These are phyloP conservation scores for Limnothrissa miodon DNA, from an alignment of 2,113 vertebrate genomes.

Conservation along the genomic window DNA sequence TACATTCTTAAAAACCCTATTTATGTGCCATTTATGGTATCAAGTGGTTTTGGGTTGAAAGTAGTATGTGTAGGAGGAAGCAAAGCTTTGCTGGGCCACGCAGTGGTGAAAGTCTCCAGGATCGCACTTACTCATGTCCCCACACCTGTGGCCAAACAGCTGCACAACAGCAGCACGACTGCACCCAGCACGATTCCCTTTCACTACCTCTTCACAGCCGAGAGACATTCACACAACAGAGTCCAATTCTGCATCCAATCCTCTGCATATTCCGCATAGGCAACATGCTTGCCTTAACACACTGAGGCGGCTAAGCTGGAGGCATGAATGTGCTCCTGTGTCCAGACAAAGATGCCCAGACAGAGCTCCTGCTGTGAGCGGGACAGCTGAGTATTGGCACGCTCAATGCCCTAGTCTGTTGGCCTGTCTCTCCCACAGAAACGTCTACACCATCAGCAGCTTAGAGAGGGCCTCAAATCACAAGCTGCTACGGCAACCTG, in stretches of 20 bases:
- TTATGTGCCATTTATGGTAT: no score
- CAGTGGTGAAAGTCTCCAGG: no score
- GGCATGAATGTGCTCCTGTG: background rate
- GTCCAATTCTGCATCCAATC: background rate
- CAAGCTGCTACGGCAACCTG: background rate
- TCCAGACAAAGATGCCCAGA: background rate
- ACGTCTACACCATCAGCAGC: background rate
- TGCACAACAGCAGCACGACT: background rate
- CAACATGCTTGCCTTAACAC: background rate
- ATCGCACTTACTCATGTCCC: background rate
- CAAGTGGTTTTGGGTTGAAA: no score
- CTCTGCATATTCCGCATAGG: background rate
- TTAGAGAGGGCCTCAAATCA: background rate
- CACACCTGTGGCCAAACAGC: background rate
- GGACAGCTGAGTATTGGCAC: background rate
- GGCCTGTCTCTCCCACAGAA: background rate
- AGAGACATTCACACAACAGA: background rate
- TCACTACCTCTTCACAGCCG: background rate
- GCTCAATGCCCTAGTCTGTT: background rate
- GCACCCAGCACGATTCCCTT: background rate
- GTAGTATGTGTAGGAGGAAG: no score
- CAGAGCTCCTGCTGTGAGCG: background rate
- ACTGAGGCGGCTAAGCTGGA: background rate
- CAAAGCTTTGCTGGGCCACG: no score
- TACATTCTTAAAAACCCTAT: no score